phyloP scores from a whole-genome alignment of 2,113 vertebrate genomes.

The Psittacula cyanocephala region DNA sequence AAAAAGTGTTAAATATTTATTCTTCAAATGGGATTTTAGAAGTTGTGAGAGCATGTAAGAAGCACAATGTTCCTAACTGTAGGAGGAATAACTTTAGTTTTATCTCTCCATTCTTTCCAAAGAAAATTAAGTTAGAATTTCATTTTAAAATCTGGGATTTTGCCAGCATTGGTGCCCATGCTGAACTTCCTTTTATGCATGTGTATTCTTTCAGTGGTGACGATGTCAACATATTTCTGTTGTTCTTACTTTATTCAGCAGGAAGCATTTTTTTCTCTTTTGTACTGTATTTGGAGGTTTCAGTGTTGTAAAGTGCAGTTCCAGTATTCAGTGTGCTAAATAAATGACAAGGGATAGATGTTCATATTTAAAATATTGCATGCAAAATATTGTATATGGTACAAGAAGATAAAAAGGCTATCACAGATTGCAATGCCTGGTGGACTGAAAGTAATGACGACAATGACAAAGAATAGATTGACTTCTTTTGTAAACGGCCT shows the following conservation, averaged over 20 bases:
- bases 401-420: conserved; percentile 21
- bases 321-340: background rate
- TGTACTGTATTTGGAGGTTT: background rate
- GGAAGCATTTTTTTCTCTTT: background rate
- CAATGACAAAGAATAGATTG: background rate
- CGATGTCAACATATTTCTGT: conserved; percentile 18
- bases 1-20: background rate
- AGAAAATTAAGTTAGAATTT: background rate
- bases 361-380: background rate
- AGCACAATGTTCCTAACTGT: background rate
- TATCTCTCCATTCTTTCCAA: background rate
- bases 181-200: conserved; percentile 19
- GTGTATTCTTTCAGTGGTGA: background rate
- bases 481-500: background rate
- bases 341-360: background rate
- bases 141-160: conserved; percentile 6
- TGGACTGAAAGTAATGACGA: background rate
- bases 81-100: background rate
- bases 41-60: background rate
- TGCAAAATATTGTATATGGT: background rate
- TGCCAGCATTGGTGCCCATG: background rate
- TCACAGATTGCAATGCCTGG: background rate
- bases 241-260: background rate
- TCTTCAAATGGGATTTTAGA: background rate
- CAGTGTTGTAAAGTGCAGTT: background rate